Evolutionary conservation across 2,113 vertebrate species (phyloP), one percentile per base, ranked within the genome.

Genomic region (Rallus limicola): DNA sequence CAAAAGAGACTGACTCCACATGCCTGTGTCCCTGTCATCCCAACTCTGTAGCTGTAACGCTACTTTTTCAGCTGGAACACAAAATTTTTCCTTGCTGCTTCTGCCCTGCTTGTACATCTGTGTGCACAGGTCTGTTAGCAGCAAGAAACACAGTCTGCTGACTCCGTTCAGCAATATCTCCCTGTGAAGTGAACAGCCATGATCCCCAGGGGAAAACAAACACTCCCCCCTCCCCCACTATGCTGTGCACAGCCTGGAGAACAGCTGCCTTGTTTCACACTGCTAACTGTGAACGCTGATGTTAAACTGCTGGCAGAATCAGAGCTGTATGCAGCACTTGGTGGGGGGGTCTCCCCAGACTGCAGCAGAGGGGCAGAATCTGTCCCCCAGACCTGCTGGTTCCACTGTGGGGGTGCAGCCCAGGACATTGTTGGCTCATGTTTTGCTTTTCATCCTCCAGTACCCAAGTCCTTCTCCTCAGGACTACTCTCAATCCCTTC

Each of bases 21-120:
- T 6, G 16, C 5, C 0, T 11, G 17, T 33, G 36, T 38, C 34
- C 21, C 46, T 15, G 36, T 8, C 28, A 68, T 38, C 24, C 25
- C 20, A 2, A 5, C 16, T 24, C 3, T 33, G 0, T 0, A 58
- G 40, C 33, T 80, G 36, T 9, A 80, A 63, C 21, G 28, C 38
- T 72, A 5, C 28, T 36, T 55, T 50, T 67, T 64, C 68, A 71
- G 26, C 24, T 18, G 24, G 42, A 71, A 76, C 29, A 76, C 29
- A 59, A 20, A 62, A 11, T 34, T 38, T 19, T 2, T 56, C 68
- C 79, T 56, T 78, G 28, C 23, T 40, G 20, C 10, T 56, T 74
- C n/a, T 5, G 10, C 25, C 5, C 33, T 59, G 25, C 25, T 74
- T 24, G 16, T 42, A 25, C 2, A 4, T 14, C 31, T 42, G 40